Percentiles rank a stretch among this genome's conserved stretches.
Conservation (phyloP, 2,113 vertebrate genomes). For the Mus pahari region DNA sequence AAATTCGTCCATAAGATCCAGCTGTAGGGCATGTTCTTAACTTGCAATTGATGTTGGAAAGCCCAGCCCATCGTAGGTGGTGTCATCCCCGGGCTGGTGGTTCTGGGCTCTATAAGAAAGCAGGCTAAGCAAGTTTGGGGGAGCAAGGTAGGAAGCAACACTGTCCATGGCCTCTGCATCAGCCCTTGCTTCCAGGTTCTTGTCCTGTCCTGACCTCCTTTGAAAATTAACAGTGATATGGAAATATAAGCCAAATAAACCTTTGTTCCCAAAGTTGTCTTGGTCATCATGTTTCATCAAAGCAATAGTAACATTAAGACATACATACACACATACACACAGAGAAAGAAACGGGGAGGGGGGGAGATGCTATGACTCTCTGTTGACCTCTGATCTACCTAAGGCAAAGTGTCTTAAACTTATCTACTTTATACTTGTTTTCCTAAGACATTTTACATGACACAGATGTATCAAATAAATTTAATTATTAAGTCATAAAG, state of each 20-base stretch:
- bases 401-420: background rate
- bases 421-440: background rate
- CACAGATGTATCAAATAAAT: background rate
- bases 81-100: too few species aligned
- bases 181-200: background rate
- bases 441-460: background rate
- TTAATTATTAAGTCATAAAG: background rate
- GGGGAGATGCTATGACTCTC: background rate
- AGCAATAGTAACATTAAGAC: background rate
- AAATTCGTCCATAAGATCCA: background rate
- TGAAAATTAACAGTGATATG: background rate
- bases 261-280: background rate
- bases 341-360: too few species aligned
- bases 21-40: background rate
- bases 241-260: background rate
- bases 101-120: background rate
- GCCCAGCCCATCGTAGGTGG: background rate
- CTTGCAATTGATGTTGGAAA: background rate
- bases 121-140: background rate
- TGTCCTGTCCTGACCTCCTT: background rate
- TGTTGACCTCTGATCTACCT: background rate
- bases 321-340: too few species aligned
- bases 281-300: background rate
- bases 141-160: background rate
- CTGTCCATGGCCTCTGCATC: background rate